Conservation (phyloP, 2,888 invertebrate species). For the Cryptocephalus primarius region DNA sequence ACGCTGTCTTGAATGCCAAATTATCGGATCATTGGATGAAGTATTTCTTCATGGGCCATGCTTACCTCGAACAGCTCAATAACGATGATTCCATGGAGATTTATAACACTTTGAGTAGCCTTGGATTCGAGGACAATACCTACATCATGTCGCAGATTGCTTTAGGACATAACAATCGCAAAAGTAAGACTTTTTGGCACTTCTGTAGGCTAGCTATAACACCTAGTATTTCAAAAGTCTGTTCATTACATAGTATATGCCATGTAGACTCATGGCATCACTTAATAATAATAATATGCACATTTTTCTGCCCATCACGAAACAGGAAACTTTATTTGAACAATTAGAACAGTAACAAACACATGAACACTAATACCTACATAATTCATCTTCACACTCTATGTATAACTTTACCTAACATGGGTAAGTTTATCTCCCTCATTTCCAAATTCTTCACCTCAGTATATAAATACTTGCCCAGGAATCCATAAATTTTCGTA, state of each 20-base stretch:
- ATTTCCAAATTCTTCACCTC: constrained; percentile 25
- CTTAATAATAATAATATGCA: too few relatives aligned
- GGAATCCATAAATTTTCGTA: constrained; percentile 23
- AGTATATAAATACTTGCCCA: constrained; percentile 22
- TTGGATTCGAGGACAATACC: constrained; percentile 78
- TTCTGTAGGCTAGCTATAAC: not conserved
- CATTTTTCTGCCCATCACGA: too few relatives aligned
- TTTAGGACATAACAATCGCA: constrained; percentile 81
- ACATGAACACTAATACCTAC: too few relatives aligned
- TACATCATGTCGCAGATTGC: constrained; percentile 90
- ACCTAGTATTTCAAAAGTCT: too few relatives aligned
- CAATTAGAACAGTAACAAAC: too few relatives aligned
- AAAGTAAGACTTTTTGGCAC: constrained; percentile 46
- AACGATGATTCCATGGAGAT: constrained; percentile 83
- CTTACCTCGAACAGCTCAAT: constrained; percentile 79
- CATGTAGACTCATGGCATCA: too few relatives aligned
- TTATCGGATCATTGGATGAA: constrained; percentile 91
- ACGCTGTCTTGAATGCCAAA: constrained; percentile 53
- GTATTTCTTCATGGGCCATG: constrained; percentile 82
- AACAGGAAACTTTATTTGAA: too few relatives aligned
- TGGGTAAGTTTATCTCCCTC: constrained; percentile 10
- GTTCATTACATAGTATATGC: too few relatives aligned
- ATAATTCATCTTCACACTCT: too few relatives aligned
- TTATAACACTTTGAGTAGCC: constrained; percentile 61
- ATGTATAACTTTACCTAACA: too few relatives aligned